These are phyloP conservation scores for Bufo bufo DNA, from an alignment of 2,113 vertebrate species.

Conservation along the genomic window DNA sequence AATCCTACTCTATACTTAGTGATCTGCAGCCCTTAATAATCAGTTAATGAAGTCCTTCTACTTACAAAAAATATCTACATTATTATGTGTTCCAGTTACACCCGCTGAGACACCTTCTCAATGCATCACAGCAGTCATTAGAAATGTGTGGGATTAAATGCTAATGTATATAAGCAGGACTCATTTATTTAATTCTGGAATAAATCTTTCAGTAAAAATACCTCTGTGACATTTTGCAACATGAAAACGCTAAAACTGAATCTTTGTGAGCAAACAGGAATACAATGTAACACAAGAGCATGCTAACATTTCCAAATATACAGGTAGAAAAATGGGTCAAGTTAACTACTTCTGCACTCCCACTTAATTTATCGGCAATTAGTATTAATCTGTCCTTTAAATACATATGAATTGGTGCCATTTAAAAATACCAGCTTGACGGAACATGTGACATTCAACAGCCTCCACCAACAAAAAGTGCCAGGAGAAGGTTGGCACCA, in stretches of 20 bases:
- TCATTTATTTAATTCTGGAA: conserved; percentile 1
- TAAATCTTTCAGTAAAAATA: not conserved
- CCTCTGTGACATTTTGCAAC: not conserved
- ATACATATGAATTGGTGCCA: conserved; percentile 9
- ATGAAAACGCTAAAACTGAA: not conserved
- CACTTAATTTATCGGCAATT: not conserved
- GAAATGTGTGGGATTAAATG: conserved; percentile 12
- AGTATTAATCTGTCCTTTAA: conserved; percentile 14
- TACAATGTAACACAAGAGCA: not conserved
- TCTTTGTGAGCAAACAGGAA: conserved; percentile 5
- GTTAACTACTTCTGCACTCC: not conserved
- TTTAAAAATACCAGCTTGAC: conserved; percentile 43
- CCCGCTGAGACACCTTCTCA: not conserved
- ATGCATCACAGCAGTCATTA: not conserved
- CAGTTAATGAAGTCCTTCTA: not conserved
- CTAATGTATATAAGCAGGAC: conserved; percentile 8
- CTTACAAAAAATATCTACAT: not conserved
- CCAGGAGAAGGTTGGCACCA: conserved; percentile 49
- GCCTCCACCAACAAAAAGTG: conserved; percentile 38
- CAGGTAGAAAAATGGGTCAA: not conserved
- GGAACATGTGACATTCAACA: conserved; percentile 44
- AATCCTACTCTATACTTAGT: not conserved
- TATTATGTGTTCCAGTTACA: conserved; percentile 25
- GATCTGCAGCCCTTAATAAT: not conserved
- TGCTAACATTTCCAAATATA: not conserved